Evolutionary conservation across 2,113 vertebrate genomes (phyloP), one percentile per base, ranked within the genome.

Genomic region (Gnathonemus echidnorhynchus): DNA sequence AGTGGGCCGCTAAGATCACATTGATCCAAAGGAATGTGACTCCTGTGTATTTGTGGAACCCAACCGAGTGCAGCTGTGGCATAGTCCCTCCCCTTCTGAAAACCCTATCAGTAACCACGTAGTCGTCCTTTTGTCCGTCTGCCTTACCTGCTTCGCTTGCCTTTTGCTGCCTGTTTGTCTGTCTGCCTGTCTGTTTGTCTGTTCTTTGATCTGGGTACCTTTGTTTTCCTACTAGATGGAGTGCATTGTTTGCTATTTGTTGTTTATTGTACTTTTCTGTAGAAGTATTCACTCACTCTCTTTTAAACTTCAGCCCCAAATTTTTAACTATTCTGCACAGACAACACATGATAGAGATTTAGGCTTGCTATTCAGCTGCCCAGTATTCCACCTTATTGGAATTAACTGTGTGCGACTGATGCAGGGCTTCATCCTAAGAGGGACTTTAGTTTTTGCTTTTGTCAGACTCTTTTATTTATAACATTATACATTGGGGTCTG

Each of bases 271-370:
- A 90, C 93, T 21, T 77, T 93, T 93, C 94, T 93, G 21, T 46
- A 21, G 39, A 58, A 62, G 93, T 24, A 85, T 45, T 87, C 58
- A 92, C 93, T 87, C 46, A 92, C 93, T 94, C 93, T 95, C 94
- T 94, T 94, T 94, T 94, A 93, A 93, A 85, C 45, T 89, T 88
- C 90, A 62, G 83, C 70, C 80, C 90, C 27, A 90, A 92, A 94
- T 93, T 94, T 94, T 94, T 94, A 94, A 87, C 92, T 92, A 90
- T 93, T 92, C 90, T 93, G 90, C 91, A 88, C 92, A 91, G 92
- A 91, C 89, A 93, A 92, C 93, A 93, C 94, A 94, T 94, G 94
- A 92, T 93, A 94, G 94, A 95, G 94, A 95, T 93, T 94, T 94
- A 95, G 94, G 94, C 93, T 90, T 93, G 93, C 91, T 93, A 92